Evolutionary conservation across 2,888 invertebrate genomes (phyloP).

Genomic region (Rhorus exstirpatorius): DNA sequence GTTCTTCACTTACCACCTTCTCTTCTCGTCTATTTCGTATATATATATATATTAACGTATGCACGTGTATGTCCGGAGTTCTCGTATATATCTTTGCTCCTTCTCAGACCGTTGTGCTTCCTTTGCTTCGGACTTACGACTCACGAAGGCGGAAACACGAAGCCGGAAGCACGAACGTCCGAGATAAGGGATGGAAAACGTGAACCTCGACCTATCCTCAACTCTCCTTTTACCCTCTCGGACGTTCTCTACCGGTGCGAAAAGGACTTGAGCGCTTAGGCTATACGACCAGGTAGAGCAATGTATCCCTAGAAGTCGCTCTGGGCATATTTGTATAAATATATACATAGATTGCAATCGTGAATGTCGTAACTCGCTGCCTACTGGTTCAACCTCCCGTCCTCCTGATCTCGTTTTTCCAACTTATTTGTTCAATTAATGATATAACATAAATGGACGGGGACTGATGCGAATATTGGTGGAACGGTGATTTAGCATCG

Average conservation of each 20-base stretch:
- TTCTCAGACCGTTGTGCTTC: slow-evolving; percentile 32
- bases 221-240: slow-evolving; percentile 24
- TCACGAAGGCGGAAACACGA: slow-evolving; percentile 66
- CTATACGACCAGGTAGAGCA: slow-evolving; percentile 18
- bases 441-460: not conserved
- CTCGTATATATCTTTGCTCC: slow-evolving; percentile 22
- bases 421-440: not conserved
- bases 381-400: not conserved
- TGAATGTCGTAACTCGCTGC: slow-evolving; percentile 7
- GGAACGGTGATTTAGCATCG: no score
- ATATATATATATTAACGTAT: not conserved
- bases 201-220: slow-evolving; percentile 9
- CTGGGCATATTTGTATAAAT: not conserved
- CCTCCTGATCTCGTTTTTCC: not conserved
- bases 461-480: not conserved
- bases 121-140: slow-evolving; percentile 62
- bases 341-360: not conserved
- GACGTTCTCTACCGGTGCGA: not conserved
- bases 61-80: not conserved
- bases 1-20: slow-evolving; percentile 46
- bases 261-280: slow-evolving; percentile 35
- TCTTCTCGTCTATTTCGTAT: slow-evolving; percentile 36
- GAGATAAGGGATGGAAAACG: slow-evolving; percentile 64
- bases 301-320: slow-evolving; percentile 16
- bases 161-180: slow-evolving; percentile 66